phyloP scores from a whole-genome alignment of 2,113 vertebrate species.

The Cyprinodon variegatus region DNA sequence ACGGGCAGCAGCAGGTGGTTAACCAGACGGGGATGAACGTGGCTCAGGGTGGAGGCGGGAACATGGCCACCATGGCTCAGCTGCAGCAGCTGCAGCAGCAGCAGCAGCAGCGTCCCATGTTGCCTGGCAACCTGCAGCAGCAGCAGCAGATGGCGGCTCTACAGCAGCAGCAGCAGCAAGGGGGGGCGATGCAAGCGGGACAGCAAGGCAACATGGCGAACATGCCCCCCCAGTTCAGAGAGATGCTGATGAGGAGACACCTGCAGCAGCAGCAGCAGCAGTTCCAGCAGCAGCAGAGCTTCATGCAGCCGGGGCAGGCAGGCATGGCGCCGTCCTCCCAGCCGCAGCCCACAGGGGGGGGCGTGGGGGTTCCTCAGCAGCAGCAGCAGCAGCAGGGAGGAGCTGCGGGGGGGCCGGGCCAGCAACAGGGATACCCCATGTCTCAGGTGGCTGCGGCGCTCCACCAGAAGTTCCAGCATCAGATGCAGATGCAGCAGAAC shows the following conservation, averaged over 20 bases:
- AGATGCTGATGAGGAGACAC: slow-evolving; percentile 88
- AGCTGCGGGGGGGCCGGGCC: slow-evolving; percentile 75
- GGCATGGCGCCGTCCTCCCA: slow-evolving; percentile 85
- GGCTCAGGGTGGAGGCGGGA: slow-evolving; percentile 68
- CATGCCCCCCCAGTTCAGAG: slow-evolving; percentile 85
- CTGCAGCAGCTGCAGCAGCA: slow-evolving; percentile 78
- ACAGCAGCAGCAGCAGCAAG: slow-evolving; percentile 83
- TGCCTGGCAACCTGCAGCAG: slow-evolving; percentile 77
- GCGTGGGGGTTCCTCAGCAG: slow-evolving; percentile 57
- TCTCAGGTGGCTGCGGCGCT: slow-evolving; percentile 74
- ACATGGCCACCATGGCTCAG: slow-evolving; percentile 86
- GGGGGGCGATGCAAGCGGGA: slow-evolving; percentile 84
- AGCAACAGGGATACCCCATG: slow-evolving; percentile 81
- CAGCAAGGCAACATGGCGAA: slow-evolving; percentile 82
- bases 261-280: slow-evolving; percentile 89
- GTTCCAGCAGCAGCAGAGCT: slow-evolving; percentile 88
- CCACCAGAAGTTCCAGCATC: slow-evolving; percentile 77
- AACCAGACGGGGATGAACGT: slow-evolving; percentile 87
- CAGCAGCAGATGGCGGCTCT: slow-evolving; percentile 80
- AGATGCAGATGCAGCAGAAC: slow-evolving; percentile 74
- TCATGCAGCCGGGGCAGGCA: slow-evolving; percentile 80
- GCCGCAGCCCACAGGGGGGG: slow-evolving; percentile 67
- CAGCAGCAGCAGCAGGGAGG: slow-evolving; percentile 73
- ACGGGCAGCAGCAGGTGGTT: slow-evolving; percentile 74
- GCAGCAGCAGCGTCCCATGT: slow-evolving; percentile 78